These are phyloP conservation scores for Drosophila orena DNA, from an alignment of 1,140 invertebrate genomes.

Conservation along the genomic window DNA sequence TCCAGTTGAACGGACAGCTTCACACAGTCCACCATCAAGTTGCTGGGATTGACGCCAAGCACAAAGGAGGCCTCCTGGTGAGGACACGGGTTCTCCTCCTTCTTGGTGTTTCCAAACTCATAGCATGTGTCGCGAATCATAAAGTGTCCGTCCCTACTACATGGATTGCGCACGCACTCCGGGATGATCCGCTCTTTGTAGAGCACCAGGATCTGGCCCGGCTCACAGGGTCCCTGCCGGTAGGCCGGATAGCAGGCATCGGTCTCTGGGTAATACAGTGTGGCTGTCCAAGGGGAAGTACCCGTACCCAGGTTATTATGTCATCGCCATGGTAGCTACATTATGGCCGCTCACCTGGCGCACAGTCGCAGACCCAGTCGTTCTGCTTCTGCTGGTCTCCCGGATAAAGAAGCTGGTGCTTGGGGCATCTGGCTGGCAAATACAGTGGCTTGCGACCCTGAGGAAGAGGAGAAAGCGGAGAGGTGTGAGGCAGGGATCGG, in stretches of 20 bases:
- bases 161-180: conserved; percentile 87
- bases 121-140: conserved; percentile 86
- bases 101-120: conserved; percentile 76
- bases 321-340: conserved; percentile 43
- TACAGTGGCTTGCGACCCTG: conserved; percentile 87
- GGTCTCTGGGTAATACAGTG: conserved; percentile 87
- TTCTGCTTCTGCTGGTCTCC: conserved; percentile 86
- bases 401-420: conserved; percentile 88
- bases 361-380: conserved; percentile 89
- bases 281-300: conserved; percentile 82
- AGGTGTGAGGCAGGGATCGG: conserved; percentile 2
- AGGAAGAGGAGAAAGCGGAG: conserved; percentile 32
- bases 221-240: conserved; percentile 87
- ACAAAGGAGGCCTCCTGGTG: conserved; percentile 83
- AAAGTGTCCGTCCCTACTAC: conserved; percentile 85
- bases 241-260: conserved; percentile 88
- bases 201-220: conserved; percentile 86
- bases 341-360: conserved; percentile 84
- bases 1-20: conserved; percentile 70
- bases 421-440: conserved; percentile 86
- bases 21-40: conserved; percentile 85
- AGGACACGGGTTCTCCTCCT: conserved; percentile 66
- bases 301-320: conserved; percentile 45
- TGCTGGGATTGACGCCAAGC: conserved; percentile 86
- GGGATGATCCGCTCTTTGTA: conserved; percentile 86